Evolutionary conservation across 2,888 invertebrate genomes (phyloP).

Genomic region (Belgica antarctica): DNA sequence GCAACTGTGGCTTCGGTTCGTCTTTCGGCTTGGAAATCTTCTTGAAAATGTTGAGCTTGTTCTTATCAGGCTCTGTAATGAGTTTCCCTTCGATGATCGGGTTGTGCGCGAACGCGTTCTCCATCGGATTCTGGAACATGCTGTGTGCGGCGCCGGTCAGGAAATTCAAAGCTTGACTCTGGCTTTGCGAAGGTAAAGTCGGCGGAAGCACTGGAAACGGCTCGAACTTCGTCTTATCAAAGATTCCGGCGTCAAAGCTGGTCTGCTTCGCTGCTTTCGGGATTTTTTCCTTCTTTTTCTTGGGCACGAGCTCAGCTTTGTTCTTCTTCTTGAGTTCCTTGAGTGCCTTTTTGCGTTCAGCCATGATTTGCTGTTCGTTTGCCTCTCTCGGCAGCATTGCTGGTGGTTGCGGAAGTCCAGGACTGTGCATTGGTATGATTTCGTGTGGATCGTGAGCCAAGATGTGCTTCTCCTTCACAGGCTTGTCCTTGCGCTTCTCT

Average conservation of each 20-base stretch:
- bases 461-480: constrained; percentile 48
- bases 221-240: constrained; percentile 27
- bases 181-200: background rate
- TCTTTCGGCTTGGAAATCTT: constrained; percentile 66
- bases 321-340: constrained; percentile 37
- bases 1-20: constrained; percentile 1
- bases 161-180: constrained; percentile 31
- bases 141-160: constrained; percentile 39
- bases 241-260: constrained; percentile 8
- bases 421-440: constrained; percentile 45
- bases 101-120: background rate
- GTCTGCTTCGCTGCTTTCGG: background rate
- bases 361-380: constrained; percentile 26
- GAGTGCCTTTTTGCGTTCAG: constrained; percentile 38
- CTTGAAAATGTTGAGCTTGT: constrained; percentile 83
- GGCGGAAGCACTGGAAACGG: constrained; percentile 28
- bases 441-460: constrained; percentile 31
- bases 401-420: constrained; percentile 47
- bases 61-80: constrained; percentile 76
- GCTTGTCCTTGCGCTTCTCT: constrained; percentile 56
- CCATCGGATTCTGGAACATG: constrained; percentile 22
- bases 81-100: constrained; percentile 57
- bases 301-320: constrained; percentile 8
- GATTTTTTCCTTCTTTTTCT: constrained; percentile 37
- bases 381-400: constrained; percentile 39